Evolutionary conservation across 1,140 invertebrate species (phyloP).

Genomic region (Tetraneura akinire): DNA sequence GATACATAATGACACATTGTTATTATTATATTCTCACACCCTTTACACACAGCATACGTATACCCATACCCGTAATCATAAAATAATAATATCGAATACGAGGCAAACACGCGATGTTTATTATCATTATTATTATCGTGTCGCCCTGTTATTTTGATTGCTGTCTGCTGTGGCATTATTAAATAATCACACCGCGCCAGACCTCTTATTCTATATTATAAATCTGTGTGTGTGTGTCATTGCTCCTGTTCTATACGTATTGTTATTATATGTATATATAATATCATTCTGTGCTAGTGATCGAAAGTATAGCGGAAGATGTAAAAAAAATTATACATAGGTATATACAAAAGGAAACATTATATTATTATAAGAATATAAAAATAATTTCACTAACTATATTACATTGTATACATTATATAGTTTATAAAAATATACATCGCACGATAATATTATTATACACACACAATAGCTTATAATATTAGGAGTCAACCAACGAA

Average conservation of each 20-base stretch:
- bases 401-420: too few species aligned
- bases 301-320: too few species aligned
- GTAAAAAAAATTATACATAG: background rate
- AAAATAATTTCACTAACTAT: too few species aligned
- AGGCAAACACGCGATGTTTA: constrained; percentile 27
- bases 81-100: background rate
- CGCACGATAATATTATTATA: too few species aligned
- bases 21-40: background rate
- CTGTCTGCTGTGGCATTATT: constrained; percentile 29
- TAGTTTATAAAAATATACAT: too few species aligned
- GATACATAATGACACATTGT: constrained; percentile 23
- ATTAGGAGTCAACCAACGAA: too few species aligned
- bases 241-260: background rate
- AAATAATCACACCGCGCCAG: constrained; percentile 6
- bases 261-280: too few species aligned
- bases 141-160: constrained; percentile 19
- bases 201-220: background rate
- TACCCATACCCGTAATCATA: background rate
- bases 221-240: background rate
- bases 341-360: too few species aligned
- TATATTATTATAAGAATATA: too few species aligned
- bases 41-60: too few species aligned
- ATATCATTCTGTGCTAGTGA: too few species aligned
- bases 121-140: background rate
- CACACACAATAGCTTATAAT: too few species aligned